Base-by-base conservation (phyloP, 2,113 vertebrate genomes). In the Indri indri region DNA sequence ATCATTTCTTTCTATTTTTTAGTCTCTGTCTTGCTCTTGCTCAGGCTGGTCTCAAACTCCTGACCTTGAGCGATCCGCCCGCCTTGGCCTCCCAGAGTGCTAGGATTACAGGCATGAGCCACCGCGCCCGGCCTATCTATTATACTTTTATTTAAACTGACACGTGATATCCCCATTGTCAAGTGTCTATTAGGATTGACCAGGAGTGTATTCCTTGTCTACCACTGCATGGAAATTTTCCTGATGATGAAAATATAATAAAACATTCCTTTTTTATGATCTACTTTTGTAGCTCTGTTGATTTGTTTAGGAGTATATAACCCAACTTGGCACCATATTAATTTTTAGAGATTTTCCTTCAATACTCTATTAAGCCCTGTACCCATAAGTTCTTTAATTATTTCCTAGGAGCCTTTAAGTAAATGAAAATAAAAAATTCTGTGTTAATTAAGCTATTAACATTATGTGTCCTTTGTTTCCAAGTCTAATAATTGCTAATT, bases 351-450 rank as follows among this genome's bases (percentile, higher is more conserved):
- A 14, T 22, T 13, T 4, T 42, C 73, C 18, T 82, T 68, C 3
- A 91, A 13, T 81, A 34, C 30, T 63, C 7, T 14, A n/a, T 88
- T 94, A 88, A 66, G 34, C 20, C 65, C 45, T 66, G 12, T 73
- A 59, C 18, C 59, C 54, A 18, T 70, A 63, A 63, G 63, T 52
- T 91, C 61, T 96, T 77, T 77, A 54, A 65, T 92, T 89, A 68
- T 79, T 50, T 91, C 66, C 45, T 82, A 76, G 25, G 50, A 88
- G 81, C 5, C 32, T 76, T 57, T 81, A 93, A 52, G 9, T 66
- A 81, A 96, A 90, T 84, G 59, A 97, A 89, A 84, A 93, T 54
- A 54, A 74, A 85, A 54, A 54, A 88, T 63, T 88, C 73, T 80
- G 9, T 14, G 52, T 71, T 88, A 91, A 84, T 84, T 76, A 86